These are phyloP conservation scores for Hydrocynus forskahlii DNA, from an alignment of 2,797 vertebrate species.

Conservation along the genomic window DNA sequence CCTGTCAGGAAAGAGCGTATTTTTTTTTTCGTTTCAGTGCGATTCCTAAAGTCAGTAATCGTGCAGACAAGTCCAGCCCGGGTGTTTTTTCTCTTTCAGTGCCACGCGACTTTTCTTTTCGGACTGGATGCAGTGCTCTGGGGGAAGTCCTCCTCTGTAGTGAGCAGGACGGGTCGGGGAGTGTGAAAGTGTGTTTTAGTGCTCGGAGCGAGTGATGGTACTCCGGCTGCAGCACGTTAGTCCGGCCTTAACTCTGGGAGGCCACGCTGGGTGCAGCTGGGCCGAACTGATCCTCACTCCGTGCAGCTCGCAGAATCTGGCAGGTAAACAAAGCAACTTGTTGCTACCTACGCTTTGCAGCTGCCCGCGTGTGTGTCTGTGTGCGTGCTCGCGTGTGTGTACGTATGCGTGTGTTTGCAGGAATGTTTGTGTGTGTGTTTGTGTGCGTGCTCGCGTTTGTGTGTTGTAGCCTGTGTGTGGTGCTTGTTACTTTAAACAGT, in stretches of 20 bases:
- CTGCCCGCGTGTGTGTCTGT: background rate
- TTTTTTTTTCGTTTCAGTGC: no score
- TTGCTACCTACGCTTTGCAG: background rate
- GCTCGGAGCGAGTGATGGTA: background rate
- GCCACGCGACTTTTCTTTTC: constrained; percentile 5
- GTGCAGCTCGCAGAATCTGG: background rate
- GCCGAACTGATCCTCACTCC: background rate
- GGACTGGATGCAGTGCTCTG: constrained; percentile 52
- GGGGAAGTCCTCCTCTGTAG: constrained; percentile 48
- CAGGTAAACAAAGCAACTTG: constrained; percentile 20
- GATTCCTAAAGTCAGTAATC: no score
- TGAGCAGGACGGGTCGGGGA: no score
- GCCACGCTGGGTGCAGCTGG: background rate
- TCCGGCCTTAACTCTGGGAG: background rate
- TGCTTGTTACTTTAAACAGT: no score
- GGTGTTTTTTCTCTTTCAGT: background rate
- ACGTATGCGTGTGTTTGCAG: background rate
- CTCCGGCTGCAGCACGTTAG: background rate
- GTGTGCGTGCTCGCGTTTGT: no score
- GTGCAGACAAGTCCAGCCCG: no score
- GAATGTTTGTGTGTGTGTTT: no score
- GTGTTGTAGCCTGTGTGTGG: no score
- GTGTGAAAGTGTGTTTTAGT: no score
- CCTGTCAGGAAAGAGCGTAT: no score
- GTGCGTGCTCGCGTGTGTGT: background rate